Evolutionary conservation across 2,797 vertebrate genomes (phyloP), one percentile per base, ranked within the genome.

Genomic region (Menidia menidia): DNA sequence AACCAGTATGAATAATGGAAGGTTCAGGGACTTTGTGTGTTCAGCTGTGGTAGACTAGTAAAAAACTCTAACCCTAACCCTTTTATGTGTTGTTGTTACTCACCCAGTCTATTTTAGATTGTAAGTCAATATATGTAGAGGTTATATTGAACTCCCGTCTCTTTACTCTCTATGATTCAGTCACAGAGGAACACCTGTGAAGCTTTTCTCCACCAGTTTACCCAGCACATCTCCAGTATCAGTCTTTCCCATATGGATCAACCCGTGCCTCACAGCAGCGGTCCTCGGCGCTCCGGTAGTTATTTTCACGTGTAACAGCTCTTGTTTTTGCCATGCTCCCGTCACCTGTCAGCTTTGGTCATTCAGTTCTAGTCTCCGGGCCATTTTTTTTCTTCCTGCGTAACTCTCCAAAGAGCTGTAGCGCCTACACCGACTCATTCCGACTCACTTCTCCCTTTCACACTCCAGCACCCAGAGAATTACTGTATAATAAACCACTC

Each of bases 341-440:
- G 11, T 47, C 67, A 61, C 58, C 50, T 61, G 58, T 60, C 67
- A 54, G 31, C 42, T 19, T 35, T n/a, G 58, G 67, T 60, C 66
- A 53, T 52, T 61, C 50, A 53, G 10, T 15, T 50, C 15, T 30
- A 54, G 41, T 61, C 67, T 69, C 6, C 11, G 30, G 51, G 67
- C 42, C n/a, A 13, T 54, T 69, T 69, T 54, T 69, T 54, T 31
- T 50, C 42, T 19, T n/a, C 45, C 45, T 19, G 30, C 31, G 11
- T 51, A 15, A 4, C 33, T 67, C 47, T 32, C 19, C 45, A n/a
- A 25, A 45, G 50, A 51, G 33, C 54, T 48, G 44, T 31, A n/a
- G 12, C 31, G 13, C 56, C 50, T 35, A 30, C 2, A 43, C 15
- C 14, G 33, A 25, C 67, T 60, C 12, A 53, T 69, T 54, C 58